These are phyloP conservation scores for Pampusana beccarii DNA, from an alignment of 2,113 vertebrate species.

Conservation along the genomic window DNA sequence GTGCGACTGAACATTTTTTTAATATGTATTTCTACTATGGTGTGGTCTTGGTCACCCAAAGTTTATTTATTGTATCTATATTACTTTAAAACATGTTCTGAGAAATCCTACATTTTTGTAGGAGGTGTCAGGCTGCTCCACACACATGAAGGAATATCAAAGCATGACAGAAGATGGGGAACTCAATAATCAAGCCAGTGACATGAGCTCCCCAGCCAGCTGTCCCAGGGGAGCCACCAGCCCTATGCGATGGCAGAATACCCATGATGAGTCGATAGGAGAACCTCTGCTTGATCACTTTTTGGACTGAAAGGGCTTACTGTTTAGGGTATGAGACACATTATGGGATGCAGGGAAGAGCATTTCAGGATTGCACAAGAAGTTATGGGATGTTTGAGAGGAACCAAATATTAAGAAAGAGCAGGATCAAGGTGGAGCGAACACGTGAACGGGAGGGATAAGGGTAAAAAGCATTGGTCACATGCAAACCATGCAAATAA, in stretches of 20 bases:
- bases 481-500: not conserved
- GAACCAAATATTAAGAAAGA: not conserved
- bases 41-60: not conserved
- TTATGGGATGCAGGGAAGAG: not conserved
- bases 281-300: not conserved
- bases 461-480: not conserved
- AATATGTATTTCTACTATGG: not conserved
- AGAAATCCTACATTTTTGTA: not conserved
- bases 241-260: not conserved
- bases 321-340: not conserved
- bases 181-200: not conserved
- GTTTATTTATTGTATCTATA: not conserved
- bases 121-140: not conserved
- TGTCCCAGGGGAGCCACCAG: not conserved
- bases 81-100: not conserved
- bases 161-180: not conserved
- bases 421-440: not conserved
- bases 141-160: not conserved
- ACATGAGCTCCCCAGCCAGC: accelerated
- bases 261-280: not conserved
- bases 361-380: not conserved
- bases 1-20: not conserved
- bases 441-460: not conserved
- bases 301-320: not conserved
- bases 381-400: not conserved